Percentiles rank a stretch among this genome's conserved stretches.
phyloP scores from a whole-genome alignment of 2,797 vertebrate species.

The Acipenser transmontanus region DNA sequence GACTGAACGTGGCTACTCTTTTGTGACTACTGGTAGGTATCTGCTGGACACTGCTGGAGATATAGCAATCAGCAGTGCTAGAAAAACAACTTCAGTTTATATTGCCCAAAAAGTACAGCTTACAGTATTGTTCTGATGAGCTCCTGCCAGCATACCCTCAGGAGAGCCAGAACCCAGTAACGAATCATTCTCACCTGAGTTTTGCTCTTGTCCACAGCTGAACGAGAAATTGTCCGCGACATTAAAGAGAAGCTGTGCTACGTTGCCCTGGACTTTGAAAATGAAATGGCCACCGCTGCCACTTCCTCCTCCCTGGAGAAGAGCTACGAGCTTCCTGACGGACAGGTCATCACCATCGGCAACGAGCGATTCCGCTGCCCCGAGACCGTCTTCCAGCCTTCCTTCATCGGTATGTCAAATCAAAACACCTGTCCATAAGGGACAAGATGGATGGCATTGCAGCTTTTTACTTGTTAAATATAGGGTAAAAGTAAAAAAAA shows the following conservation, averaged over 20 bases:
- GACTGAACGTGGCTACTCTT: constrained; percentile 92
- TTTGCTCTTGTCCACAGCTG: constrained; percentile 58
- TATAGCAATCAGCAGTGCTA: no score
- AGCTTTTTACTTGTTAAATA: no score
- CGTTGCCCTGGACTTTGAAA: constrained; percentile 93
- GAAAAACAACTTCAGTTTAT: no score
- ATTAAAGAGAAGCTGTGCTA: constrained; percentile 97
- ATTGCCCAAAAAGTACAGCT: no score
- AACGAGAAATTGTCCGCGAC: constrained; percentile 93
- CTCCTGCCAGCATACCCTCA: no score
- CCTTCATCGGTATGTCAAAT: constrained; percentile 79
- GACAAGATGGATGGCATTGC: no score
- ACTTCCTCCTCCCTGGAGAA: constrained; percentile 93
- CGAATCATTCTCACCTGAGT: not conserved
- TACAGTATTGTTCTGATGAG: no score
- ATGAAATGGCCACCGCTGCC: constrained; percentile 93
- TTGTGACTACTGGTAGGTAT: constrained; percentile 85
- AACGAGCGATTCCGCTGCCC: constrained; percentile 95
- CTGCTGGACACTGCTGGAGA: not conserved
- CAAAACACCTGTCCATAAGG: not conserved
- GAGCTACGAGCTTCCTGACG: constrained; percentile 92
- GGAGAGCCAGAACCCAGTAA: no score
- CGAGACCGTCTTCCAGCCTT: constrained; percentile 92
- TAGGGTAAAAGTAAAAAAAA: not conserved
- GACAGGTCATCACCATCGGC: constrained; percentile 96